A percentile compares a stretch with the other conserved stretches of the same genome.
phyloP scores from a whole-genome alignment of 2,113 vertebrate genomes.

The Haplochromis burtoni region DNA sequence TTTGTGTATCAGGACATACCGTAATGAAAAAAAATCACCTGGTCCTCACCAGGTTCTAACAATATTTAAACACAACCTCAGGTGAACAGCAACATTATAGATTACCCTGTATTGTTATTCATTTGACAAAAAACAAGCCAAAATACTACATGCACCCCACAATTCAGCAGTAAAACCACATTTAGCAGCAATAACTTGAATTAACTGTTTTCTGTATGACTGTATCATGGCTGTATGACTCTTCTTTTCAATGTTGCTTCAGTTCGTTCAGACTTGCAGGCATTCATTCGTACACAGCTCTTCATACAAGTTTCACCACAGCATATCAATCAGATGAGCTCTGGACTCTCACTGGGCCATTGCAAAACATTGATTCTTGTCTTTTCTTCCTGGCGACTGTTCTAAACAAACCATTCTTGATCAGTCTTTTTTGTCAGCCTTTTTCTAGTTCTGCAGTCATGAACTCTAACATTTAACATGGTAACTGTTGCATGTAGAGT shows the following conservation, averaged over 20 bases:
- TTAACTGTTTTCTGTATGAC: background rate
- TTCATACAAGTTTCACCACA: background rate
- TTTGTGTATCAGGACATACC: background rate
- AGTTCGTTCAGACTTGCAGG: background rate
- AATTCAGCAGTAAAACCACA: background rate
- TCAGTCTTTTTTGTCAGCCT: background rate
- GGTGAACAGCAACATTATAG: background rate
- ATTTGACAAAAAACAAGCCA: background rate
- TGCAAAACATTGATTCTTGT: rapidly evolving
- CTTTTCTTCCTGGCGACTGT: rapidly evolving
- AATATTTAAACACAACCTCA: background rate
- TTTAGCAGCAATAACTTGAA: background rate
- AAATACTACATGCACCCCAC: rapidly evolving
- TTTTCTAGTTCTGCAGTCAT: background rate
- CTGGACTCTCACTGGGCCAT: background rate
- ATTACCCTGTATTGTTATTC: background rate
- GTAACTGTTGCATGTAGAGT: background rate
- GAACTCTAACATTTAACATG: background rate
- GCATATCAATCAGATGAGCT: background rate
- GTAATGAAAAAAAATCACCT: background rate
- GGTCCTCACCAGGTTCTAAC: background rate
- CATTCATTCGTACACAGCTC: background rate
- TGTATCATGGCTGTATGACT: background rate
- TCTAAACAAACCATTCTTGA: background rate
- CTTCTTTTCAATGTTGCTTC: background rate